Evolutionary conservation across 1,140 invertebrate genomes (phyloP).

Genomic region (Dendroctonus ponderosae): DNA sequence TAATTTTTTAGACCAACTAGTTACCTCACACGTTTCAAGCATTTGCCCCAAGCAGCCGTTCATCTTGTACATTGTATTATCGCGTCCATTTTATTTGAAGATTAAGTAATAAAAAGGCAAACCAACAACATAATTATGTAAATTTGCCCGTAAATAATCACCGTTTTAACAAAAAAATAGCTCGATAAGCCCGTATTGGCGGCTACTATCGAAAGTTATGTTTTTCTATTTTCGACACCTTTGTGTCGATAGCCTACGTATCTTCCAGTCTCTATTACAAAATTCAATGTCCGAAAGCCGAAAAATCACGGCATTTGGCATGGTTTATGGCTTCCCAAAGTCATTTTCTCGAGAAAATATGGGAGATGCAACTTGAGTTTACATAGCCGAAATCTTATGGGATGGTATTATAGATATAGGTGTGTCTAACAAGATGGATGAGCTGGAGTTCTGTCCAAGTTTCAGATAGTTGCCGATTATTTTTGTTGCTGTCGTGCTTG

Average conservation of each 20-base stretch:
- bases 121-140: not conserved
- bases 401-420: constrained; percentile 7
- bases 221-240: constrained; percentile 1
- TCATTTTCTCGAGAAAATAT: not conserved
- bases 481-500: too few species aligned
- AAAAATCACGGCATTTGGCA: not conserved
- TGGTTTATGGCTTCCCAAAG: constrained; percentile 5
- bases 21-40: too few species aligned
- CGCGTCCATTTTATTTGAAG: not conserved
- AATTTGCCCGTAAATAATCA: not conserved
- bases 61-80: too few species aligned
- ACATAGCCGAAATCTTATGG: constrained; percentile 11
- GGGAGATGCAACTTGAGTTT: not conserved
- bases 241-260: constrained; percentile 1
- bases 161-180: not conserved
- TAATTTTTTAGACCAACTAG: too few species aligned
- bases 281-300: not conserved
- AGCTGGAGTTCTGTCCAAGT: not conserved
- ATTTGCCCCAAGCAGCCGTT: too few species aligned
- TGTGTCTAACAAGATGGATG: constrained; percentile 14
- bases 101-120: constrained; percentile 3
- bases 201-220: constrained; percentile 2
- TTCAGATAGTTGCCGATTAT: not conserved
- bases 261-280: not conserved
- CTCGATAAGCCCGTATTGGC: not conserved